These are phyloP conservation scores for Nymphalis polychloros DNA, from an alignment of 2,888 invertebrate genomes.

Conservation along the genomic window DNA sequence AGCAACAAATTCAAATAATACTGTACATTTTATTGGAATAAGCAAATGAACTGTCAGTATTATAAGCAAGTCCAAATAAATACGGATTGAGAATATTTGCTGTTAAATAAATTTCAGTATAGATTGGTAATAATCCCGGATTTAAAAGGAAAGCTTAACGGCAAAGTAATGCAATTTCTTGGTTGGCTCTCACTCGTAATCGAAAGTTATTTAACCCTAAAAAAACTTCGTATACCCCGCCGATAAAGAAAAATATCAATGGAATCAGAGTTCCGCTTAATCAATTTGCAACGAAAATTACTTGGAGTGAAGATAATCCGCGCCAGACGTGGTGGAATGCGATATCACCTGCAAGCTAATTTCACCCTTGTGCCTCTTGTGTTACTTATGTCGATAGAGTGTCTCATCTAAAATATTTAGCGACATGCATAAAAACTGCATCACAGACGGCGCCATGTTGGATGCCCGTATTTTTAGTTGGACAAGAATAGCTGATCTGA, in stretches of 20 bases:
- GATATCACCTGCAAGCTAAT: slow-evolving; percentile 27
- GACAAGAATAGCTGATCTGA: slow-evolving; percentile 65
- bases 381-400: slow-evolving; percentile 25
- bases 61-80: slow-evolving; percentile 1
- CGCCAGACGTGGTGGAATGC: slow-evolving; percentile 45
- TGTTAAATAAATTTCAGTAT: not conserved
- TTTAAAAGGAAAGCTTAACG: slow-evolving; percentile 29
- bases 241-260: slow-evolving; percentile 42
- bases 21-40: slow-evolving; percentile 17
- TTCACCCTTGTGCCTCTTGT: slow-evolving; percentile 25
- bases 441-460: slow-evolving; percentile 53
- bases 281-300: slow-evolving; percentile 47
- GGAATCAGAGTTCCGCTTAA: slow-evolving; percentile 46
- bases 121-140: slow-evolving; percentile 9
- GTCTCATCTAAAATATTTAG: slow-evolving; percentile 50
- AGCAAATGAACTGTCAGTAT: slow-evolving; percentile 6
- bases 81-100: slow-evolving; percentile 5
- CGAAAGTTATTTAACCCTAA: slow-evolving; percentile 37
- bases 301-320: slow-evolving; percentile 42
- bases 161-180: slow-evolving; percentile 28
- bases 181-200: slow-evolving; percentile 34
- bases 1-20: slow-evolving; percentile 27
- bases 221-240: slow-evolving; percentile 31
- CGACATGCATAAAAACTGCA: slow-evolving; percentile 73
- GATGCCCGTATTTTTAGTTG: slow-evolving; percentile 65